Percentiles rank a stretch among this genome's conserved stretches.
Evolutionary conservation across 2,113 vertebrate genomes (phyloP).

Genomic region (Chrysochloris asiatica): DNA sequence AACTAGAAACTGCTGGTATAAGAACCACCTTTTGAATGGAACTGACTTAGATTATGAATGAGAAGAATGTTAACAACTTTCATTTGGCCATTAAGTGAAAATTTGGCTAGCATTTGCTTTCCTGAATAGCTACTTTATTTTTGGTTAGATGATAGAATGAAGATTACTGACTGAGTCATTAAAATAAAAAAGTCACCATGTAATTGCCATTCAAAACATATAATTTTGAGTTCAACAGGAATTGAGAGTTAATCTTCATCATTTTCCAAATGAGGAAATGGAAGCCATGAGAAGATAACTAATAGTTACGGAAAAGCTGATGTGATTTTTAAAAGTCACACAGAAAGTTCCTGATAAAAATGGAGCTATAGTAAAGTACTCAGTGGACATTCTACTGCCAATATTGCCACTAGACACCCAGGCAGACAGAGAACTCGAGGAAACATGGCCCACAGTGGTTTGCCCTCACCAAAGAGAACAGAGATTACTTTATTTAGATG

Average conservation of each 20-base stretch:
- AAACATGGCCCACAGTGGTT: not conserved
- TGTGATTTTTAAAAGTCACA: slow-evolving; percentile 33
- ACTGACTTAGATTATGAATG: not conserved
- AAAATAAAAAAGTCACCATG: slow-evolving; percentile 51
- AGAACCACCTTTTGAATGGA: slow-evolving; percentile 9
- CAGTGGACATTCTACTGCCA: not conserved
- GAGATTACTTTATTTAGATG: not conserved
- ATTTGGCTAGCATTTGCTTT: slow-evolving; percentile 13
- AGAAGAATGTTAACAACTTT: slow-evolving; percentile 8
- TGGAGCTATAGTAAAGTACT: not conserved
- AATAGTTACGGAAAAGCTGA: slow-evolving; percentile 49
- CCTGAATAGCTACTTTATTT: slow-evolving; percentile 57
- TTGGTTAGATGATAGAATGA: slow-evolving; percentile 27
- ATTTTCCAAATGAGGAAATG: slow-evolving; percentile 70
- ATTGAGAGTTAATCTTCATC: slow-evolving; percentile 65
- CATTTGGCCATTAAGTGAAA: slow-evolving; percentile 14
- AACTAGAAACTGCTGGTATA: not conserved
- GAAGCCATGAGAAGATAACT: slow-evolving; percentile 44
- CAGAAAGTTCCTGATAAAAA: slow-evolving; percentile 17
- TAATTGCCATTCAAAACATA: slow-evolving; percentile 67
- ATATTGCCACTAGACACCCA: not conserved
- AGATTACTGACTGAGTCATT: slow-evolving; percentile 42
- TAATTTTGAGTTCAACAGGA: slow-evolving; percentile 52
- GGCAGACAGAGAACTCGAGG: not conserved
- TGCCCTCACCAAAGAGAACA: not conserved